Evolutionary conservation across 2,113 vertebrate species (phyloP).

Genomic region (Chionodraco myersi): DNA sequence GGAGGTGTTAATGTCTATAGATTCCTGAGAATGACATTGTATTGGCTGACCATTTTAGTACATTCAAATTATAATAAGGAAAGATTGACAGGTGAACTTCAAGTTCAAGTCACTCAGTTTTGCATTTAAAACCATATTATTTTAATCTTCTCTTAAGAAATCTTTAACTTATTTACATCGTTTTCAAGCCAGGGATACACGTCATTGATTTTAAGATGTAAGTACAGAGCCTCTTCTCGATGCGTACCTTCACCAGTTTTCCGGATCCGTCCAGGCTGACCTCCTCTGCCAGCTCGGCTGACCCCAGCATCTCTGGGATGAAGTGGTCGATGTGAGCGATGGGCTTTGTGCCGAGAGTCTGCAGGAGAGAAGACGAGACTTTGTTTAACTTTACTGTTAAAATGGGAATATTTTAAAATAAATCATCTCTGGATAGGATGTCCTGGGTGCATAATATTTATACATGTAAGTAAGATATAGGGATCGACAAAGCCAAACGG

Average conservation of each 20-base stretch:
- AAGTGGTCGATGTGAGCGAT: constrained; percentile 98
- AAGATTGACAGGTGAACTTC: no score
- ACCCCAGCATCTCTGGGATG: constrained; percentile 92
- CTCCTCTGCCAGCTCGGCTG: constrained; percentile 94
- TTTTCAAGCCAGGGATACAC: no score
- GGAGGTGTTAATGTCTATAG: background rate
- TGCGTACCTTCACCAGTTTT: constrained; percentile 92
- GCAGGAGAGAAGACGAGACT: background rate
- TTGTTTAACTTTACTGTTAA: background rate
- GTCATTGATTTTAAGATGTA: no score
- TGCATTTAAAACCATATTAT: no score
- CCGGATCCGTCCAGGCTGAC: constrained; percentile 94
- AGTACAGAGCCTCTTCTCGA: background rate
- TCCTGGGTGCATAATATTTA: background rate
- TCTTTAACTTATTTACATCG: no score
- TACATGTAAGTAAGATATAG: no score
- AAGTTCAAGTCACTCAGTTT: no score
- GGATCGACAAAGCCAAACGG: background rate
- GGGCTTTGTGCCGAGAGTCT: constrained; percentile 97
- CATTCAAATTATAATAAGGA: no score
- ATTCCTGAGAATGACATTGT: no score
- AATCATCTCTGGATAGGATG: background rate
- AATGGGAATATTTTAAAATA: no score
- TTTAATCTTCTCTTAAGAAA: no score
- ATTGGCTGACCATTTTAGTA: no score